Evolutionary conservation across 2,113 vertebrate species (phyloP).

Genomic region (Ageneiosus marmoratus): DNA sequence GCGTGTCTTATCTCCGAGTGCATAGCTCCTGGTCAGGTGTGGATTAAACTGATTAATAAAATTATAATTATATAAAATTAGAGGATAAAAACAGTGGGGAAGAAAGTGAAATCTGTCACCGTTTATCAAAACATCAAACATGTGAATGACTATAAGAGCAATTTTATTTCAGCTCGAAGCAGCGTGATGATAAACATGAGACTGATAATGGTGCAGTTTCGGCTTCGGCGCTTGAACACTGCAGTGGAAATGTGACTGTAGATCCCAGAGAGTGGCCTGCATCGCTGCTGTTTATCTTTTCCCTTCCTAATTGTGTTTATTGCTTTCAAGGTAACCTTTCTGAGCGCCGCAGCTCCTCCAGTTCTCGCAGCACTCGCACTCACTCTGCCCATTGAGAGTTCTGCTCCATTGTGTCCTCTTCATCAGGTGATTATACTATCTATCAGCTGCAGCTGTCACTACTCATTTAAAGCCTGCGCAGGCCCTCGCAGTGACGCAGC

Average conservation of each 20-base stretch:
- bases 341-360: conserved; percentile 50
- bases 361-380: conserved; percentile 55
- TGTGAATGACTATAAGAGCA: neutral
- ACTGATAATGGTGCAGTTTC: neutral
- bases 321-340: conserved; percentile 67
- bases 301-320: conserved; percentile 57
- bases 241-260: conserved; percentile 21
- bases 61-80: conserved; percentile 19
- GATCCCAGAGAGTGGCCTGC: conserved; percentile 43
- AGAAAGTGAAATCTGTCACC: neutral
- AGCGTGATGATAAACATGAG: neutral
- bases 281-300: conserved; percentile 55
- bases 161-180: neutral
- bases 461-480: conserved; percentile 74
- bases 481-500: conserved; percentile 65
- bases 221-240: conserved; percentile 12
- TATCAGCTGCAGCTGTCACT: conserved; percentile 74
- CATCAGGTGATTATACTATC: conserved; percentile 78
- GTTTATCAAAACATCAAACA: neutral
- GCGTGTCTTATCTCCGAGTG: conserved; percentile 37
- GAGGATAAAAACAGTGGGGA: neutral
- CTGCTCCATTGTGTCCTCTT: conserved; percentile 67
- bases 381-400: conserved; percentile 65
- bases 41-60: conserved; percentile 43
- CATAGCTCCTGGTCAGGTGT: conserved; percentile 50